Conservation (phyloP, 1,140 invertebrate genomes). For the Bradysia coprophila region DNA sequence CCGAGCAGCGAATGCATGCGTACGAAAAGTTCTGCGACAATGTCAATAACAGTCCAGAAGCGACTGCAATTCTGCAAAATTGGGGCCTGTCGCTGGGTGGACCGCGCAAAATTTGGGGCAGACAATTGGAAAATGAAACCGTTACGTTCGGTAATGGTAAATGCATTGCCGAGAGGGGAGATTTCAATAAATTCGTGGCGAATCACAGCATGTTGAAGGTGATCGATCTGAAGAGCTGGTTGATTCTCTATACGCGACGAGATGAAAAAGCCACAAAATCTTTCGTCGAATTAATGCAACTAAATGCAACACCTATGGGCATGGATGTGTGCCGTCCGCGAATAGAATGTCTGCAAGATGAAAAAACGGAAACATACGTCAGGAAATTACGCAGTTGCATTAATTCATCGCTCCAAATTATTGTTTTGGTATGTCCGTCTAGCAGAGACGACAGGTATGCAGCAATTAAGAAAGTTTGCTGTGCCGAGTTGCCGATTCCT, state of each 20-base stretch:
- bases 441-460: conserved; percentile 68
- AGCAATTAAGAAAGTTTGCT: conserved; percentile 77
- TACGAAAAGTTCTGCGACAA: conserved; percentile 50
- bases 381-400: conserved; percentile 29
- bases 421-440: conserved; percentile 64
- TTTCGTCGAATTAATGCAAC: conserved; percentile 39
- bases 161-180: conserved; percentile 26
- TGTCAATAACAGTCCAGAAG: conserved; percentile 38
- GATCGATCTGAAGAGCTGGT: conserved; percentile 44
- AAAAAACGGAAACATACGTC: conserved; percentile 34
- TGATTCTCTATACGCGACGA: conserved; percentile 38
- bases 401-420: conserved; percentile 34
- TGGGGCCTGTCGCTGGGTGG: conserved; percentile 58
- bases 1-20: conserved; percentile 44
- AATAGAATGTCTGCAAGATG: conserved; percentile 27
- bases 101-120: conserved; percentile 35
- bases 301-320: conserved; percentile 39
- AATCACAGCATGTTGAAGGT: conserved; percentile 34
- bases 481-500: conserved; percentile 54
- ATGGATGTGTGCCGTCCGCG: conserved; percentile 38
- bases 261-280: conserved; percentile 34
- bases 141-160: conserved; percentile 42
- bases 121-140: conserved; percentile 41
- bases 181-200: conserved; percentile 44
- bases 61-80: conserved; percentile 43